phyloP scores from a whole-genome alignment of 1,140 invertebrate genomes.

The Homalodisca vitripennis region DNA sequence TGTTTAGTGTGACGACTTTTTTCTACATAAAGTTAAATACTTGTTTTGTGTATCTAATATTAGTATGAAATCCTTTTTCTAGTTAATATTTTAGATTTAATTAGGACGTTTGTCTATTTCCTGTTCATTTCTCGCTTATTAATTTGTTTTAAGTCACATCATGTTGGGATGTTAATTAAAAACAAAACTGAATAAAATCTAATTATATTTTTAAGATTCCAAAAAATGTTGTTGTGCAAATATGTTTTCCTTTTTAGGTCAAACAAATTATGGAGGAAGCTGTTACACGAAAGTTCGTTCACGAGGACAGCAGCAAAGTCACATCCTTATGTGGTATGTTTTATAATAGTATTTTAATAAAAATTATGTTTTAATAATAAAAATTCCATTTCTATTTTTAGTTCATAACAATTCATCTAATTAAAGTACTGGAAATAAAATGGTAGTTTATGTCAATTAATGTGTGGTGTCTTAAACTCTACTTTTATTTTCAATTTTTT shows the following conservation, averaged over 20 bases:
- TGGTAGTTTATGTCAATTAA: too few species aligned
- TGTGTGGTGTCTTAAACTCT: too few species aligned
- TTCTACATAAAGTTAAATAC: too few species aligned
- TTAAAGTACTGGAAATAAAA: too few species aligned
- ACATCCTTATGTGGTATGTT: constrained; percentile 78
- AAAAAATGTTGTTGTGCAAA: not conserved
- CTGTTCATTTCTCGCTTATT: not conserved
- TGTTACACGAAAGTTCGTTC: constrained; percentile 87
- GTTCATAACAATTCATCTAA: too few species aligned
- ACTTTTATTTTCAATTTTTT: too few species aligned
- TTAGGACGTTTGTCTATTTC: not conserved
- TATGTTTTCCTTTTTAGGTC: constrained; percentile 56
- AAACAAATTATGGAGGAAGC: constrained; percentile 95
- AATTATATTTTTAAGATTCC: not conserved
- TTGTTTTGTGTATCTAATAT: too few species aligned
- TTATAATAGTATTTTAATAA: too few species aligned
- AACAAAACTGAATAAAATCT: constrained; percentile 11
- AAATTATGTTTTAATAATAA: too few species aligned
- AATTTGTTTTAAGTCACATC: not conserved
- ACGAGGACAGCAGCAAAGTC: constrained; percentile 87
- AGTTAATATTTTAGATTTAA: not conserved
- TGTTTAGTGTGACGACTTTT: too few species aligned
- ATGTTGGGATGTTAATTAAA: constrained; percentile 17
- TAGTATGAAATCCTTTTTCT: not conserved
- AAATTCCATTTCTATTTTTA: too few species aligned